These are phyloP conservation scores for Podarcis muralis DNA, from an alignment of 2,113 vertebrate genomes.

Conservation along the genomic window DNA sequence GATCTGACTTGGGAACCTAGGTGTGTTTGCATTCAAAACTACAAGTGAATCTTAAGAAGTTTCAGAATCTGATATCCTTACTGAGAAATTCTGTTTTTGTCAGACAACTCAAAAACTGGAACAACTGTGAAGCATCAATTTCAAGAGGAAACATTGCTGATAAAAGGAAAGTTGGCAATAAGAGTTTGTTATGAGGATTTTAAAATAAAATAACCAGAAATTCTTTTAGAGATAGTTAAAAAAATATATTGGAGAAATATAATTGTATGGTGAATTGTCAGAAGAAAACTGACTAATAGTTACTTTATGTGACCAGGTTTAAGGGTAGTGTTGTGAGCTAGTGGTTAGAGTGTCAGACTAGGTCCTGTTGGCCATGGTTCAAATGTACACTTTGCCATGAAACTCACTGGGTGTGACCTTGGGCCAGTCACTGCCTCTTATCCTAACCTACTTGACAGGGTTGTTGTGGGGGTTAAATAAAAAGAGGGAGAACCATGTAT, in stretches of 20 bases:
- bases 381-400: too few relatives aligned
- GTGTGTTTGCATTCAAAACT: constrained; percentile 17
- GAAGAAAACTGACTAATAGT: not conserved
- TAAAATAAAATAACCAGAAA: constrained; percentile 5
- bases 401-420: too few relatives aligned
- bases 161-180: not conserved
- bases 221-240: not conserved
- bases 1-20: not conserved
- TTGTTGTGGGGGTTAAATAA: too few relatives aligned
- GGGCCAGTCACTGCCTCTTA: too few relatives aligned
- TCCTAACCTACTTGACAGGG: too few relatives aligned
- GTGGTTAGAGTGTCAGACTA: too few relatives aligned
- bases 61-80: not conserved
- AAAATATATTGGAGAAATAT: not conserved
- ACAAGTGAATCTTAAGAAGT: not conserved
- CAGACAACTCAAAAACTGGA: not conserved
- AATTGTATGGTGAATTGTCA: not conserved
- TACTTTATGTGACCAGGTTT: not conserved
- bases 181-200: not conserved
- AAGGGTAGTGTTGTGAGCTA: not conserved
- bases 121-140: not conserved
- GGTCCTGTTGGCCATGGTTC: too few relatives aligned
- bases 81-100: not conserved
- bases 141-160: not conserved
- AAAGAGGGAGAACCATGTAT: too few relatives aligned